Evolutionary conservation across 2,888 invertebrate genomes (phyloP).

Genomic region (Tipula helvola): DNA sequence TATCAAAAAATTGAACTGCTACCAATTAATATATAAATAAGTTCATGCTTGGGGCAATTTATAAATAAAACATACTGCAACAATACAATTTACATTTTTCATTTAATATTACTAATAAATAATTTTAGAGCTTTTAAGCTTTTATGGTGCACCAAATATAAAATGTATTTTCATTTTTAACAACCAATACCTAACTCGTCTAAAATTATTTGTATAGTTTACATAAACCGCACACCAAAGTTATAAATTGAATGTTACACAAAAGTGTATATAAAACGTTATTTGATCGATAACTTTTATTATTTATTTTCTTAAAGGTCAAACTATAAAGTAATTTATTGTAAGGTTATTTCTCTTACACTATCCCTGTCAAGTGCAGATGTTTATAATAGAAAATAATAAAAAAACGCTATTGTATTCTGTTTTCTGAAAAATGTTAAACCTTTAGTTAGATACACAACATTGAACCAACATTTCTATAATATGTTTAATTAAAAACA

Average conservation of each 20-base stretch:
- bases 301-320: not conserved
- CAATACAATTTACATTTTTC: not conserved
- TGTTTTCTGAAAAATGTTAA: not conserved
- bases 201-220: not conserved
- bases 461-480: not conserved
- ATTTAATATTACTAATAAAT: not conserved
- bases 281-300: not conserved
- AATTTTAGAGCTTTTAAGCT: not conserved
- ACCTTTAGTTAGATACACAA: not conserved
- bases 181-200: not conserved
- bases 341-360: not conserved
- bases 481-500: not conserved
- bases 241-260: not conserved
- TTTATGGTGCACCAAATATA: not conserved
- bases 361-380: not conserved
- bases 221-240: not conserved
- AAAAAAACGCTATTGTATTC: not conserved
- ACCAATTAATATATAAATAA: not conserved
- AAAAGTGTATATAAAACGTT: not conserved
- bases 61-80: not conserved
- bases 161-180: not conserved
- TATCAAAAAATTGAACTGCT: not conserved
- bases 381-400: not conserved
- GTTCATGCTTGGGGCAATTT: not conserved
- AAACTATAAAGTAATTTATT: slow-evolving; percentile 4